Evolutionary conservation across 37 sponge, comb jelly and placozoan genomes (phyloP).

Genomic region (Amphimedon queenslandica): DNA sequence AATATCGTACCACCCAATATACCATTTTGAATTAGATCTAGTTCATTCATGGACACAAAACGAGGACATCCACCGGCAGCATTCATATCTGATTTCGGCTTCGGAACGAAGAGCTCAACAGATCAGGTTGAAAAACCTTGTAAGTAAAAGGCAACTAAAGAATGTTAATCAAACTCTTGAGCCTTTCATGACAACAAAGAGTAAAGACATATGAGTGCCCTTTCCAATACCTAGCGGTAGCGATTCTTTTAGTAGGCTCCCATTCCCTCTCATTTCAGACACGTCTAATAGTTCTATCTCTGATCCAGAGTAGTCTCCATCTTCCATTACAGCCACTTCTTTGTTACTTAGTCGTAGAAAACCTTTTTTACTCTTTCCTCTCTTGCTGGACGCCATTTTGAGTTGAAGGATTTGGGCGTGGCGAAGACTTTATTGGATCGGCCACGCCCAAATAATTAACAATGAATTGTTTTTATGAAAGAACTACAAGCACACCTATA

Average conservation of each 20-base stretch:
- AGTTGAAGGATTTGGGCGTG: not conserved
- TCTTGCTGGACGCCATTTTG: not conserved
- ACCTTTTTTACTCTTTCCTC: conserved; percentile 31
- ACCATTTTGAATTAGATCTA: conserved; percentile 44
- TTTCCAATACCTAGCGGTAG: conserved; percentile 54
- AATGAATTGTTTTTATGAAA: not conserved
- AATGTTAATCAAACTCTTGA: conserved; percentile 82
- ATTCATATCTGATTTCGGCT: conserved; percentile 77
- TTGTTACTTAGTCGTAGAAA: conserved; percentile 39
- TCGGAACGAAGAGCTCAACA: conserved; percentile 64
- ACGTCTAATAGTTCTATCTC: conserved; percentile 35
- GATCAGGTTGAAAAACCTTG: conserved; percentile 80
- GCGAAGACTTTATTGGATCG: not conserved
- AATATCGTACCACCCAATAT: conserved; percentile 64
- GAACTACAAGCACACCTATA: no score
- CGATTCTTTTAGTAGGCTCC: not conserved
- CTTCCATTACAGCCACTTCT: conserved; percentile 26
- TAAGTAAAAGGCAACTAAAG: conserved; percentile 74
- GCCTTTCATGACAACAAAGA: conserved; percentile 76
- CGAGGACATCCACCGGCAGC: conserved; percentile 69
- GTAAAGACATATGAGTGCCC: conserved; percentile 63
- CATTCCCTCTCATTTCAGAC: not conserved
- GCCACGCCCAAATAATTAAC: not conserved
- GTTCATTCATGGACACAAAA: conserved; percentile 40
- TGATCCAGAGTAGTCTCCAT: conserved; percentile 30